These are phyloP conservation scores for Nematostella vectensis DNA, from an alignment of 92 coral and sea anemone species.

Conservation along the genomic window DNA sequence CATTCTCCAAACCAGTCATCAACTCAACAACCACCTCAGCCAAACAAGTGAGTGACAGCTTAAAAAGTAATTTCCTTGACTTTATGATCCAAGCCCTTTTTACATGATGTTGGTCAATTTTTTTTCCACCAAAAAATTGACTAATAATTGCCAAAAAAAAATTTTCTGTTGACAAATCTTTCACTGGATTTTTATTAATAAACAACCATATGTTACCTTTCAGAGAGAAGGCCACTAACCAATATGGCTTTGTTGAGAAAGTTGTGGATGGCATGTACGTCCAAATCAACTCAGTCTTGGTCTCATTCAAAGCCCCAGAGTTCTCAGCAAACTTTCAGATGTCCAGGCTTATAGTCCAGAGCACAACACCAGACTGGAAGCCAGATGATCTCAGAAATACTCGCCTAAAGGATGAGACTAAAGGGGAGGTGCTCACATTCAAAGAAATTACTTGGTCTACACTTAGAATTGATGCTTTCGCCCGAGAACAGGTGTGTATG, in stretches of 20 bases:
- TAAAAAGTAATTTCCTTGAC: too few relatives aligned
- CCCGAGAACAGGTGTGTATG: slow-evolving; percentile 54
- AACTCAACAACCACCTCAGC: slow-evolving; percentile 34
- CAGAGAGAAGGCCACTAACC: slow-evolving; percentile 78
- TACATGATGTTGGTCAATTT: too few relatives aligned
- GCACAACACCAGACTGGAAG: slow-evolving; percentile 91
- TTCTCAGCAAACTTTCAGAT: slow-evolving; percentile 91
- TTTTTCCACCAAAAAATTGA: too few relatives aligned
- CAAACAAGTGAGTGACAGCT: slow-evolving; percentile 43
- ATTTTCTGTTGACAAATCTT: too few relatives aligned
- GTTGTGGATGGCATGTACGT: slow-evolving; percentile 99
- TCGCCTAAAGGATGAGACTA: slow-evolving; percentile 77
- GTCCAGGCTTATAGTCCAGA: slow-evolving; percentile 78
- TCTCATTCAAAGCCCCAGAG: slow-evolving; percentile 81
- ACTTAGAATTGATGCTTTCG: slow-evolving; percentile 87
- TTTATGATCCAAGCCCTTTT: too few relatives aligned
- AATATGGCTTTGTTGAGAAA: slow-evolving; percentile 96
- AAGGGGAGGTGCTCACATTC: slow-evolving; percentile 87
- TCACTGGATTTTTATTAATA: too few relatives aligned
- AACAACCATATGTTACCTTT: too few relatives aligned
- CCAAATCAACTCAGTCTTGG: slow-evolving; percentile 85
- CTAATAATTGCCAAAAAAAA: too few relatives aligned
- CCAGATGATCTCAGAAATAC: slow-evolving; percentile 78
- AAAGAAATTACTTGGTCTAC: slow-evolving; percentile 92
- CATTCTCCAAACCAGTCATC: slow-evolving; percentile 13